Evolutionary conservation across 2,888 invertebrate species (phyloP), one percentile per base, ranked within the genome.

Genomic region (Diogma glabrata): DNA sequence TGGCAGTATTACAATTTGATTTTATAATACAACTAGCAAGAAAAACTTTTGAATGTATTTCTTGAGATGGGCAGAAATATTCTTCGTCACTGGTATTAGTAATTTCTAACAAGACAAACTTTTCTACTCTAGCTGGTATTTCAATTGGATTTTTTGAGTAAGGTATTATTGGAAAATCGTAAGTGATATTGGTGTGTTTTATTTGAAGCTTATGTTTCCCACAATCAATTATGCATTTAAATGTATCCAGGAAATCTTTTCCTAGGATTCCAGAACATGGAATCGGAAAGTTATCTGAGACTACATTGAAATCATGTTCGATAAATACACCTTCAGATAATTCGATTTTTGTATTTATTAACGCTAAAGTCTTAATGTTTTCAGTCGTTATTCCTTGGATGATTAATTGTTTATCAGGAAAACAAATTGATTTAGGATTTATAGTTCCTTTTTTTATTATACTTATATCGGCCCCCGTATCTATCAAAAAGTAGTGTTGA

Each of bases 381-480:
- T 53, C 40, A 36, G 51, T 47, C 10, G 51, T 51, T 17, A 51
- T 47, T 10, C 53, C 51, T 49, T 48, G 46, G 10, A 51, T 48
- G 16, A 4, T 19, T n/a, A 36, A 28, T 28, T 46, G 51, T 10
- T 46, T 16, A 23, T 20, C 26, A 12, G 46, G 24, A 22, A 40
- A 17, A 14, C 43, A 26, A 48, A 26, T 23, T 12, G 48, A 43
- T 26, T 49, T 40, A 22, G 19, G 47, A 14, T 51, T 33, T 10
- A 53, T 46, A 20, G 20, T 23, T 17, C 28, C 46, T 43, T 33
- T 14, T 51, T 54, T 54, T 12, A 55, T 46, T 36, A 55, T 23
- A 23, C 36, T 49, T 28, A 55, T 48, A 40, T 55, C 55, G 20
- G 53, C 52, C 4, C 54, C 55, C 8, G 45, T 53, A 16, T 55